A percentile compares a stretch with the other conserved stretches of the same genome.
Conservation (phyloP, 2,113 vertebrate species). For the Pedionomus torquatus region DNA sequence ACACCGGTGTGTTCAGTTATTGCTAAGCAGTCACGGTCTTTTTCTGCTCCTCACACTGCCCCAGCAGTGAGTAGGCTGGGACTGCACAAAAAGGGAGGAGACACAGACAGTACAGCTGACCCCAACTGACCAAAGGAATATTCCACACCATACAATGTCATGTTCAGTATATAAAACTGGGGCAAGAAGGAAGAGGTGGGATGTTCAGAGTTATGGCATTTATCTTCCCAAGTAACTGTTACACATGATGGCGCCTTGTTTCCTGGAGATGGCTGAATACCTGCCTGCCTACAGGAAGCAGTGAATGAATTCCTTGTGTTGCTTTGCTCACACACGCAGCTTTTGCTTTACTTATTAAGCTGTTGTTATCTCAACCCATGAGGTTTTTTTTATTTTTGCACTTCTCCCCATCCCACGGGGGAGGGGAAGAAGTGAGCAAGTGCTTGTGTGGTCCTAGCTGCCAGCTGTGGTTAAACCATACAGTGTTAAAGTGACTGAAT, state of each 20-base stretch:
- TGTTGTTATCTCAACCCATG: background rate
- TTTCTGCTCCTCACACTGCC: background rate
- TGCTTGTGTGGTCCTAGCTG: background rate
- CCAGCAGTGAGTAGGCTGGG: background rate
- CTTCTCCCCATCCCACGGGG: background rate
- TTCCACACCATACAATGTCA: background rate
- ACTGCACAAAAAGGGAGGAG: background rate
- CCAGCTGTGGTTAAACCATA: background rate
- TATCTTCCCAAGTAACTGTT: background rate
- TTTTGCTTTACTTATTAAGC: background rate
- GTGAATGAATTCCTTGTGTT: background rate
- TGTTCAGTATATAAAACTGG: background rate
- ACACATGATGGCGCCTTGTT: background rate
- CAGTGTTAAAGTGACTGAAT: background rate
- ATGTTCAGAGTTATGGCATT: background rate
- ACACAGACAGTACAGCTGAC: background rate
- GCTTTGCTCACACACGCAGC: background rate
- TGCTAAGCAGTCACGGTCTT: background rate
- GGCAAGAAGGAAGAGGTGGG: background rate
- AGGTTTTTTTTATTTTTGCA: background rate
- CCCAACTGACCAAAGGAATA: background rate
- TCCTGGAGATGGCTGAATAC: background rate
- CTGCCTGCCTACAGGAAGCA: background rate
- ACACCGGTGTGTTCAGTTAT: background rate
- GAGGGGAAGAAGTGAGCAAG: background rate